Conservation (phyloP, 2,797 vertebrate genomes). For the Staurois parvus region DNA sequence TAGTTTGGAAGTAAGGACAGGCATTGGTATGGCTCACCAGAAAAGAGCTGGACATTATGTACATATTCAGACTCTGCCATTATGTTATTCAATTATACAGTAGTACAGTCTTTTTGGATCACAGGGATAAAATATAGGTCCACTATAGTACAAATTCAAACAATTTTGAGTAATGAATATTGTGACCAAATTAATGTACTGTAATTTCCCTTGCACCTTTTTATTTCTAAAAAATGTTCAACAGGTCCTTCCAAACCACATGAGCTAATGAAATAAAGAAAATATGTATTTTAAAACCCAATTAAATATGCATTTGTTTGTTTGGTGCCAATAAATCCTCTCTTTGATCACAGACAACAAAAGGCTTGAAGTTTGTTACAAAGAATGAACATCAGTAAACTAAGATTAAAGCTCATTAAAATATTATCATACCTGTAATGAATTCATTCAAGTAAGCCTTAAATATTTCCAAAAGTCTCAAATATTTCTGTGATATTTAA, state of each 20-base stretch:
- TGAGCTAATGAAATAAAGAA: background rate
- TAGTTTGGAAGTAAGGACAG: background rate
- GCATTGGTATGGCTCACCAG: background rate
- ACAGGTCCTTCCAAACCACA: background rate
- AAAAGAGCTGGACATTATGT: background rate
- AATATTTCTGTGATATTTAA: conserved; percentile 89
- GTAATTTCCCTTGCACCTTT: background rate
- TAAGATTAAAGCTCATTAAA: conserved; percentile 71
- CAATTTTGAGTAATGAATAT: background rate
- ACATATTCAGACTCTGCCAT: background rate
- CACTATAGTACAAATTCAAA: background rate
- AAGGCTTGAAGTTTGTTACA: conserved; percentile 64
- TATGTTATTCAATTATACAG: background rate
- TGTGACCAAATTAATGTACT: background rate
- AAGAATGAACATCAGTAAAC: conserved; percentile 67
- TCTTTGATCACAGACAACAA: conserved; percentile 64
- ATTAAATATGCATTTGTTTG: conserved; percentile 13
- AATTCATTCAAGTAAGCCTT: conserved; percentile 80
- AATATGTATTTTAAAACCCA: background rate
- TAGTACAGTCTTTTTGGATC: background rate
- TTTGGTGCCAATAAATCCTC: conserved; percentile 6
- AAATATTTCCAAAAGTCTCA: conserved; percentile 76
- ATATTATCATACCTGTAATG: conserved; percentile 81
- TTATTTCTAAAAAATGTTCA: background rate
- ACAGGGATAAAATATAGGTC: background rate